Evolutionary conservation across 2,888 invertebrate genomes (phyloP), one percentile per base, ranked within the genome.

Genomic region (Fragum whitleyi): DNA sequence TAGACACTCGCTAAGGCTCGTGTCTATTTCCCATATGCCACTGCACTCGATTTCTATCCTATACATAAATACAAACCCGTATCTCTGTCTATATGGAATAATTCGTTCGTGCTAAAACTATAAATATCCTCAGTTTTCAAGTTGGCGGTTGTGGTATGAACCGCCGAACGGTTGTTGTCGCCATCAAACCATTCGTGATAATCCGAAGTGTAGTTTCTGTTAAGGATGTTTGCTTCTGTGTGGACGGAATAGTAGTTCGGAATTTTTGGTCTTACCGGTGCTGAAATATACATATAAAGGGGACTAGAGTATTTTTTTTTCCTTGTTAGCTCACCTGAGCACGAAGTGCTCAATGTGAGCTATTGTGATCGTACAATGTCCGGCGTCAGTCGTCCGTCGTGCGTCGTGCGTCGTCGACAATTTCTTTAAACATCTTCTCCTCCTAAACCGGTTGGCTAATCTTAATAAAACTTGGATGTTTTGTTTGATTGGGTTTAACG

Each of bases 211-310:
- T 81, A 86, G 23, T 85, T 81, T 36, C 85, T 70, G 77, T 89
- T 84, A n/a, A 74, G 57, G n/a, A 89, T 86, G 57, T 89, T 89
- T 11, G 74, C 84, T 59, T 89, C 89, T 0, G 86, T 71, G 7
- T 82, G 83, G 0, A 84, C 75, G 39, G 77, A 82, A 78, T 85
- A 89, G 26, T 42, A 62, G 28, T 70, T 59, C 11, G 88, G 81
- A 3, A 87, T 47, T 26, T 57, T 51, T 0, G 88, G 88, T n/a
- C 65, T n/a, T 23, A 2, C 23, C 7, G 65, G 65, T 3, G 21
- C 65, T 65, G 23, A 65, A 65, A 65, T 62, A 6, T 59, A 59
- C 11, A 14, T 14, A 26, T 23, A 23, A 23, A 7, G 7, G 6
- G 5, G 23, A 9, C 19, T 53, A 53, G 6, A n/a, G n/a, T 11